Percentiles rank a stretch among this genome's conserved stretches.
Evolutionary conservation across 2,113 vertebrate genomes (phyloP).

Genomic region (Lucifuga dentata): DNA sequence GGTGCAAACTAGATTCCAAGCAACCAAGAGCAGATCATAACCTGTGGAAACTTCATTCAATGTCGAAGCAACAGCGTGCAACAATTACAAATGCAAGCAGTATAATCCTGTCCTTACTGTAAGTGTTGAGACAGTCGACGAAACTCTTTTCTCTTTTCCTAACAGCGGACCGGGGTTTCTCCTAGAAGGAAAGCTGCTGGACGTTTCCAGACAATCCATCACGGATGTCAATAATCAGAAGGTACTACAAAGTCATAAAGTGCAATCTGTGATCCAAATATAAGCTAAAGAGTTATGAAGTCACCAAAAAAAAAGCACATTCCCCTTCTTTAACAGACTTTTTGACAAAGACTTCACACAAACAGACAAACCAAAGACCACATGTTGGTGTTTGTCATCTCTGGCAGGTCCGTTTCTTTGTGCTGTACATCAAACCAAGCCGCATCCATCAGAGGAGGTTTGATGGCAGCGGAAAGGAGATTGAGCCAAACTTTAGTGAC

Average conservation of each 20-base stretch:
- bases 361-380: neutral
- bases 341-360: neutral
- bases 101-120: too few relatives aligned
- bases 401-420: conserved; percentile 85
- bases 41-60: too few relatives aligned
- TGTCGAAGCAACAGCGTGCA: too few relatives aligned
- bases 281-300: too few relatives aligned
- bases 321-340: neutral
- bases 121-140: too few relatives aligned
- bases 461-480: conserved; percentile 85
- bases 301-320: neutral
- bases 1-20: too few relatives aligned
- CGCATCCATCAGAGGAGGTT: conserved; percentile 85
- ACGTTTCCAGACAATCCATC: conserved; percentile 87
- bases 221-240: conserved; percentile 81
- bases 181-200: conserved; percentile 85
- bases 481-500: conserved; percentile 90
- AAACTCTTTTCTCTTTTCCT: neutral
- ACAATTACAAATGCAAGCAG: too few relatives aligned
- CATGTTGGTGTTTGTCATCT: neutral
- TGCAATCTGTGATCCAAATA: too few relatives aligned
- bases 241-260: conserved; percentile 66
- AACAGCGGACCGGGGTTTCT: conserved; percentile 84
- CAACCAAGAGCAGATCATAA: too few relatives aligned
- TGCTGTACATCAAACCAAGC: conserved; percentile 85